Evolutionary conservation across 2,113 vertebrate species (phyloP).

Genomic region (Pterophyllum scalare): DNA sequence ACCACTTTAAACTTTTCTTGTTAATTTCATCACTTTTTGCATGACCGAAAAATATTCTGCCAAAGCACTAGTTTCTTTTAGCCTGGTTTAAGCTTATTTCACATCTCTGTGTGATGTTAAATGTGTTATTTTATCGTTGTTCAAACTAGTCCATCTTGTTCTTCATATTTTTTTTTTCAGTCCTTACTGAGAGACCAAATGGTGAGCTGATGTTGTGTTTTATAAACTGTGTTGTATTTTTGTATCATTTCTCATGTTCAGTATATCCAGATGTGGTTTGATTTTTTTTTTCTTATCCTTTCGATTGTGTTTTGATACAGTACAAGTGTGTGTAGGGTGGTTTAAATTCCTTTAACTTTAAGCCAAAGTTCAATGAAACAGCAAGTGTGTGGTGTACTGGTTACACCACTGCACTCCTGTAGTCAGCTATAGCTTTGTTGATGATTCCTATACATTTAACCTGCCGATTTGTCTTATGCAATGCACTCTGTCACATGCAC

Average conservation of each 20-base stretch:
- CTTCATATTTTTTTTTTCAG: neutral
- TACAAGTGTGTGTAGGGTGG: constrained; percentile 11
- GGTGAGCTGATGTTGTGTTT: constrained; percentile 11
- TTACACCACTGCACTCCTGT: constrained; percentile 44
- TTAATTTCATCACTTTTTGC: neutral
- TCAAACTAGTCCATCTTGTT: neutral
- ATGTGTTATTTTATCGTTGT: neutral
- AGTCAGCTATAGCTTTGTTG: constrained; percentile 15
- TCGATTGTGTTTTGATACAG: constrained; percentile 20
- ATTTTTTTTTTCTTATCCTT: neutral
- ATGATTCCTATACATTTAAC: constrained; percentile 47
- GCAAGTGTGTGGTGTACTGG: constrained; percentile 48
- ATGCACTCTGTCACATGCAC: constrained; percentile 23
- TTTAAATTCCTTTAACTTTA: constrained; percentile 9
- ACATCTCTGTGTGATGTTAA: constrained; percentile 6
- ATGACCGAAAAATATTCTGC: neutral
- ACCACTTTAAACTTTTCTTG: neutral
- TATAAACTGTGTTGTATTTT: neutral
- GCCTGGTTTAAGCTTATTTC: neutral
- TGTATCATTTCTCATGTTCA: neutral
- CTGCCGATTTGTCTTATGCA: constrained; percentile 16
- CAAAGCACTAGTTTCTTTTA: constrained; percentile 8
- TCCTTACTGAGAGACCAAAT: neutral
- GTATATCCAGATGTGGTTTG: neutral
- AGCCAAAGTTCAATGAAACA: constrained; percentile 9